Evolutionary conservation across 1,140 invertebrate species (phyloP), one percentile per base, ranked within the genome.

Genomic region (Xylocopa sonorina): DNA sequence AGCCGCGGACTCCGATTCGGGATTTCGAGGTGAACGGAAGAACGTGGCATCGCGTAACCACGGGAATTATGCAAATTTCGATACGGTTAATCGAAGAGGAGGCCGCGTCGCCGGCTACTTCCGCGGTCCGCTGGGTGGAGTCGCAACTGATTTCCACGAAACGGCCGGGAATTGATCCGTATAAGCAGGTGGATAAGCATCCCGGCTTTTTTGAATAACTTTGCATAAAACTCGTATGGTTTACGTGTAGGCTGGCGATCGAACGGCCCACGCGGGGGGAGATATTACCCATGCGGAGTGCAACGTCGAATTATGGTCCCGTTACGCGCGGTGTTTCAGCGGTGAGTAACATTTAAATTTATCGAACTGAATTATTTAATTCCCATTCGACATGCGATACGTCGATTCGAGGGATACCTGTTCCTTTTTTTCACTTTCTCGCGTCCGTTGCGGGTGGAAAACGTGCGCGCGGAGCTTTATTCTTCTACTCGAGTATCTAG

Each of bases 11-110:
- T 48, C 18, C 16, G 46, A 67, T 34, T 67, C 46, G 21, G 32
- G 29, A 67, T 50, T 67, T 24, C 29, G 10, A 12, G 10, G 46
- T 34, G 46, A 48, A 51, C 46, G 27, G 21, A 32, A n/a, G 10
- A 50, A n/a, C 5, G 27, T 3, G 10, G 27, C 58, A 24, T 62
- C 58, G 32, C 6, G 34, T 41, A 50, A 16, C 64, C 21, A 24
- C 46, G 29, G 18, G 46, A 67, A 67, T 67, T 67, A 67, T 67
- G 64, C 21, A 67, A 67, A 67, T 67, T 67, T 67, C 29, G 29
- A 50, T 51, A 67, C 46, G 50, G 46, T 50, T 67, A 50, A 67
- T 67, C 46, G 29, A 46, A 67, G 46, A 51, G 3, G 21, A 67
- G 29, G 46, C 16, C 24, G 14, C 41, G 14, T 67, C 46, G 64